A percentile compares a stretch with the other conserved stretches of the same genome.
phyloP scores from a whole-genome alignment of 2,113 vertebrate genomes.

The Macroglossus sobrinus region DNA sequence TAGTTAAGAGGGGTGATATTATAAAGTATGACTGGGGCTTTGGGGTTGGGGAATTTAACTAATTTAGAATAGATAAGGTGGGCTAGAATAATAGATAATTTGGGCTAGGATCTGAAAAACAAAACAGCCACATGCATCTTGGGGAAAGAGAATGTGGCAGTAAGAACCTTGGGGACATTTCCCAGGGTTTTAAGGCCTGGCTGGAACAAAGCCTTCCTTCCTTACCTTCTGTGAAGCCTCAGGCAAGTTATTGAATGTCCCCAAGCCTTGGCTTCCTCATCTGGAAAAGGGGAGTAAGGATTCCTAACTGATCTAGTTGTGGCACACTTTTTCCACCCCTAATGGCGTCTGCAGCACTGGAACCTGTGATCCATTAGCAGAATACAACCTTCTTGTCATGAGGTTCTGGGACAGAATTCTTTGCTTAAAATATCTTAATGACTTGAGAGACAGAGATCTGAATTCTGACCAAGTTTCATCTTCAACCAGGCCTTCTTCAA shows the following conservation, averaged over 20 bases:
- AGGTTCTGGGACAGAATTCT: background rate
- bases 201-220: background rate
- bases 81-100: too few species aligned
- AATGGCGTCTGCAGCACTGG: background rate
- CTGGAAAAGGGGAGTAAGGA: background rate
- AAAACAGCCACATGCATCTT: background rate
- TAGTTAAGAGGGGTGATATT: background rate
- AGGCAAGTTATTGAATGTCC: background rate
- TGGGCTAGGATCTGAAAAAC: background rate
- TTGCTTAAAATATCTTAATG: background rate
- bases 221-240: background rate
- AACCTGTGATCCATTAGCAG: background rate
- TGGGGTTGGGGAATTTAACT: fast-evolving
- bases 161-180: background rate
- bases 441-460: background rate
- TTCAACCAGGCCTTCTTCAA: background rate
- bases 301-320: background rate
- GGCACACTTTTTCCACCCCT: background rate
- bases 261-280: background rate
- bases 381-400: background rate
- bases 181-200: background rate
- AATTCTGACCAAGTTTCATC: background rate
- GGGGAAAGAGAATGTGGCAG: background rate
- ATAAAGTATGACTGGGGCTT: background rate
- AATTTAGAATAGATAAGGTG: background rate